Conservation (phyloP, 1,140 invertebrate genomes). For the Plectus sambesii region DNA sequence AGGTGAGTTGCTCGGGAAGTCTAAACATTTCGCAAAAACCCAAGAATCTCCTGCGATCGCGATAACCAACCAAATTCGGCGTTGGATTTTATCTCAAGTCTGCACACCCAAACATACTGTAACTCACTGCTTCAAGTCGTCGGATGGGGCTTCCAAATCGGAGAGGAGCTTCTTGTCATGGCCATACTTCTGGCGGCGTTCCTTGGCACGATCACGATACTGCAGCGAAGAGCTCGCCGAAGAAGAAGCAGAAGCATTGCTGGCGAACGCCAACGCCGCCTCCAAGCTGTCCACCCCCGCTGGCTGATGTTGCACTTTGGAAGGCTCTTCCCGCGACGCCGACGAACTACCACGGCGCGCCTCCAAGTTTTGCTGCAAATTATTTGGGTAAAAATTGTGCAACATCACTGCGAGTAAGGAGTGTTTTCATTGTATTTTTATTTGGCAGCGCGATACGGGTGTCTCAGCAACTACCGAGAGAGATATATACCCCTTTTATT, state of each 20-base stretch:
- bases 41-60: background rate
- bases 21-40: background rate
- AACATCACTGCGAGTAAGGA: background rate
- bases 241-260: constrained; percentile 20
- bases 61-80: background rate
- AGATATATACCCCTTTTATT: too few species aligned
- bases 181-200: constrained; percentile 83
- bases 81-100: constrained; percentile 4
- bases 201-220: constrained; percentile 89
- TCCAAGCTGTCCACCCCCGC: too few species aligned
- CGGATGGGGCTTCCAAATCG: too few species aligned
- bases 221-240: constrained; percentile 41
- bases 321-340: background rate
- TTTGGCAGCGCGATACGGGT: too few species aligned
- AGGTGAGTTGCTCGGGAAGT: background rate
- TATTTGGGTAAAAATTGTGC: constrained; percentile 1
- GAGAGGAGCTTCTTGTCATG: constrained; percentile 6
- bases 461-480: too few species aligned
- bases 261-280: constrained; percentile 1
- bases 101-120: constrained; percentile 15
- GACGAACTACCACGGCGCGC: constrained; percentile 25
- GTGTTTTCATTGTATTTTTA: too few species aligned
- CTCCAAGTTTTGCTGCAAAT: constrained; percentile 63
- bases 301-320: too few species aligned
- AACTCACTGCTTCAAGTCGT: constrained; percentile 3